Evolutionary conservation across 2,113 vertebrate species (phyloP), one percentile per base, ranked within the genome.

Genomic region (Terrapene triunguis): DNA sequence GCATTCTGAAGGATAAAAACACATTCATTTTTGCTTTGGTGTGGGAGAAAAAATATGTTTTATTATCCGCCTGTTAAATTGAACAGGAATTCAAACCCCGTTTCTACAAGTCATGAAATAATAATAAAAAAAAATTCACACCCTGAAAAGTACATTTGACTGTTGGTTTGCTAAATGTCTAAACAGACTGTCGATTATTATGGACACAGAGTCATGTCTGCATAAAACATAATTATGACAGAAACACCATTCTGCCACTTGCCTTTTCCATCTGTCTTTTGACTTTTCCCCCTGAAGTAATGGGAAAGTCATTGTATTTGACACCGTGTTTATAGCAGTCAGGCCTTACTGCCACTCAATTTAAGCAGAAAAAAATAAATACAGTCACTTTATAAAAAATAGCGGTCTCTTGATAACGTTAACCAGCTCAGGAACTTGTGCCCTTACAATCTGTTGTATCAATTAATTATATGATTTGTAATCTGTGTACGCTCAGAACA

Each of bases 181-280:
- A 89, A 95, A 76, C 27, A 95, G 47, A n/a, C 69, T 97, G n/a
- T 82, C 78, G 5, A 29, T 93, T 91, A 82, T 85, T 59, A 16
- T 88, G n/a, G 80, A 80, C 7, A 59, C 48, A 32, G 9, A 65
- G 5, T 83, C n/a, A 10, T 80, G 35, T 53, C 38, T 95, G 53
- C 14, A 81, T 80, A 94, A 88, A 95, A 94, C 32, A 55, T 90
- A 95, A 92, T 92, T 93, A 89, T 85, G 55, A 81, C 38, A 89
- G 50, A 87, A 97, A 85, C 35, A 92, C 2, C 4, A 89, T 94
- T 92, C 22, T 10, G 65, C 19, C 6, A 27, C 9, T 96, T 89
- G 78, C 84, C 94, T 92, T 91, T 96, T 96, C 93, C 88, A 90
- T 97, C 90, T 97, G 89, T 88, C 89, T 69, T 97, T 96, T 95